These are phyloP conservation scores for Plebejus melissa DNA, from an alignment of 2,888 invertebrate genomes.

Conservation along the genomic window DNA sequence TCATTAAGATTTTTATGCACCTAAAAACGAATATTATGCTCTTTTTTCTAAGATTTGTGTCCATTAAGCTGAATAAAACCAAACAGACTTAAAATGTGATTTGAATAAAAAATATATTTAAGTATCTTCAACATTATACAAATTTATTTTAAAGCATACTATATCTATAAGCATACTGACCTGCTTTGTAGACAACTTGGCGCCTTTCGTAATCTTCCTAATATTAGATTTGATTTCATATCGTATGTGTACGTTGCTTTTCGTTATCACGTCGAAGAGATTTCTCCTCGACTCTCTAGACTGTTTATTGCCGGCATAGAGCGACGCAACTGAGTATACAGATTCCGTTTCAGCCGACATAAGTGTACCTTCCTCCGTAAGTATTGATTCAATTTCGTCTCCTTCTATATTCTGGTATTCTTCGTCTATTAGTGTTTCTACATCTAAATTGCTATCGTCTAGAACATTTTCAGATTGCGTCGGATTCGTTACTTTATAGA, in stretches of 20 bases:
- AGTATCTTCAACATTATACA: no score
- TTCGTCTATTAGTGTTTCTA: conserved; percentile 68
- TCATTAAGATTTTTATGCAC: no score
- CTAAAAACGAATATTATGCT: no score
- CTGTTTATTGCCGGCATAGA: conserved; percentile 59
- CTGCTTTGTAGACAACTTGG: conserved; percentile 72
- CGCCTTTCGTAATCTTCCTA: conserved; percentile 68
- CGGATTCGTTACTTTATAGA: conserved; percentile 60
- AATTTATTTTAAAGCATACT: no score
- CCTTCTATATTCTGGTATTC: conserved; percentile 71
- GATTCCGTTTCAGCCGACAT: conserved; percentile 67
- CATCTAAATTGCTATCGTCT: conserved; percentile 63
- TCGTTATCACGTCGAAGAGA: conserved; percentile 67
- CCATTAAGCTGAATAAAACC: no score
- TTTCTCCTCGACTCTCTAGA: conserved; percentile 64
- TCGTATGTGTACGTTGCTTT: conserved; percentile 61
- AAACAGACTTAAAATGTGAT: no score
- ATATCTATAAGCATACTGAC: conserved; percentile 40
- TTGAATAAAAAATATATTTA: no score
- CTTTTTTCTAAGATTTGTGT: no score
- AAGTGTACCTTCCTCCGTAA: conserved; percentile 65
- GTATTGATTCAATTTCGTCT: conserved; percentile 61
- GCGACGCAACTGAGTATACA: conserved; percentile 64
- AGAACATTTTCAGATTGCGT: conserved; percentile 53
- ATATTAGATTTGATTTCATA: conserved; percentile 66